Evolutionary conservation across 2,888 invertebrate genomes (phyloP).

Genomic region (Limnephilus marmoratus): DNA sequence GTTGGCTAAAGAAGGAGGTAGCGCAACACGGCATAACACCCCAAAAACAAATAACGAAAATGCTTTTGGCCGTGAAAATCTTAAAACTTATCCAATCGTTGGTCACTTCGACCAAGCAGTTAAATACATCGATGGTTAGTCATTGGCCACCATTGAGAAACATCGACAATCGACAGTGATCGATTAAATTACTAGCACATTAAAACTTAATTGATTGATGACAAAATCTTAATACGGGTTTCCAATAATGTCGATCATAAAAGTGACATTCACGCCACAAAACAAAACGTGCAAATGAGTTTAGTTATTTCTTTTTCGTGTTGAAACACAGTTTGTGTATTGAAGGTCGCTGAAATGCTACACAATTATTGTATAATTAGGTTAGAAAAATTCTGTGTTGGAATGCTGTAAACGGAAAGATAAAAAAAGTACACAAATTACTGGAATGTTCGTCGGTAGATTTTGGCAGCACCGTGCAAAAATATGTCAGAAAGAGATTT

Average conservation of each 20-base stretch:
- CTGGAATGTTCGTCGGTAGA: neutral
- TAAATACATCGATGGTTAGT: too few relatives aligned
- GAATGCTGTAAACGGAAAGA: conserved; percentile 2
- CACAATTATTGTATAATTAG: neutral
- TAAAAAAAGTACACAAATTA: neutral
- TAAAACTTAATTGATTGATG: too few relatives aligned
- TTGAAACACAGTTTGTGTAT: neutral
- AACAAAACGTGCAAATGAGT: neutral
- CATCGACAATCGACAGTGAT: neutral
- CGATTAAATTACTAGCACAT: neutral
- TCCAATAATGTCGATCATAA: neutral
- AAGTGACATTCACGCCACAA: neutral
- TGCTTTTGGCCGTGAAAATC: too few relatives aligned
- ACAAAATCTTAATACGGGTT: neutral
- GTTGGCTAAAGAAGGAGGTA: too few relatives aligned
- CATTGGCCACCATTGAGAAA: neutral
- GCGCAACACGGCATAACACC: too few relatives aligned
- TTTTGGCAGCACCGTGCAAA: neutral
- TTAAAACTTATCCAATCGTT: too few relatives aligned
- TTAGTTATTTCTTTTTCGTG: neutral
- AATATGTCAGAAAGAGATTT: neutral
- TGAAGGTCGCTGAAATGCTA: neutral
- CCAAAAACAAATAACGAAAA: too few relatives aligned
- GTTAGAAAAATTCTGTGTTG: neutral
- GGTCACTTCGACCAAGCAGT: too few relatives aligned